phyloP scores from a whole-genome alignment of 2,113 vertebrate genomes.

The Megatriorchis doriae region DNA sequence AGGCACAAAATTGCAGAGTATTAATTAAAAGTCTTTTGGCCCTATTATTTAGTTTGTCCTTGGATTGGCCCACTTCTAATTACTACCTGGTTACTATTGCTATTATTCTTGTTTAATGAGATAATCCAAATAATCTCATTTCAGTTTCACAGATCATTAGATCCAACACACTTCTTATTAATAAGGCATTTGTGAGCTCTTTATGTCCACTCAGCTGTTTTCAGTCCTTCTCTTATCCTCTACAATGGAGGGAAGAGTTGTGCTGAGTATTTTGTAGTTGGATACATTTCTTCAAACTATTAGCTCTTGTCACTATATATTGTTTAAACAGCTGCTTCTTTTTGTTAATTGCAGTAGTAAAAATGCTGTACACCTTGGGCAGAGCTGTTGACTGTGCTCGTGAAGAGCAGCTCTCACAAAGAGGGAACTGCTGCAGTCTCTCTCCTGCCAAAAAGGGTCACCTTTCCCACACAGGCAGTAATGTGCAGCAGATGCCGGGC shows the following conservation, averaged over 20 bases:
- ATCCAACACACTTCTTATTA: slow-evolving; percentile 50
- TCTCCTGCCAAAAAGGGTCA: slow-evolving; percentile 4
- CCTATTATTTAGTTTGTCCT: slow-evolving; percentile 47
- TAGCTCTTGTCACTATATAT: not conserved
- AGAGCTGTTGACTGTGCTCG: not conserved
- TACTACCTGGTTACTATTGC: slow-evolving; percentile 15
- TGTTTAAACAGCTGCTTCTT: not conserved
- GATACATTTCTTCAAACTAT: not conserved
- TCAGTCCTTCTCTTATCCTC: slow-evolving; percentile 16
- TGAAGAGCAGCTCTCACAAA: not conserved
- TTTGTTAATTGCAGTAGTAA: not conserved
- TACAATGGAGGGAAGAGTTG: not conserved
- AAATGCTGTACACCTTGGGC: not conserved
- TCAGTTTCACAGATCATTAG: slow-evolving; percentile 63
- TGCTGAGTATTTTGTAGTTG: not conserved
- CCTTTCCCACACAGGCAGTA: not conserved
- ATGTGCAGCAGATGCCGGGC: not conserved
- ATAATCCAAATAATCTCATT: slow-evolving; percentile 68
- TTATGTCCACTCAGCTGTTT: slow-evolving; percentile 56
- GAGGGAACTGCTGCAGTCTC: not conserved
- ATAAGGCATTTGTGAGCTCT: slow-evolving; percentile 55
- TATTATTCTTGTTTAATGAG: slow-evolving; percentile 69
- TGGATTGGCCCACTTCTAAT: slow-evolving; percentile 40
- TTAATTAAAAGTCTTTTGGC: slow-evolving; percentile 6
- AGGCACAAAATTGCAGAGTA: not conserved